Evolutionary conservation across 1,140 invertebrate species (phyloP).

Genomic region (Leptoteleia sp.): DNA sequence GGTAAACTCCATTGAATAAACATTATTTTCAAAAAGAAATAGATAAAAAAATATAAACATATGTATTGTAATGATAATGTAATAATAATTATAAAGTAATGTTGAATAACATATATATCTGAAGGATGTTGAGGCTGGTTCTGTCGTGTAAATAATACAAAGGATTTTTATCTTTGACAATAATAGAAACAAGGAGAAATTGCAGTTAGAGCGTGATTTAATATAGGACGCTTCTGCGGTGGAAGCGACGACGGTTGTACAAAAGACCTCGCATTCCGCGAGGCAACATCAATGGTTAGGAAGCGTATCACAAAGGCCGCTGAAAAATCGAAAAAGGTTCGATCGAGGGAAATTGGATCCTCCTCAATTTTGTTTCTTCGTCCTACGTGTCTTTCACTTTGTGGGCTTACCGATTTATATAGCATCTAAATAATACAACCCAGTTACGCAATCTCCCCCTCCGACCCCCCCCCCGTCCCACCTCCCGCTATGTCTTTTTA

Average conservation of each 20-base stretch:
- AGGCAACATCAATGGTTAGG: constrained; percentile 43
- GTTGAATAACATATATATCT: too few species aligned
- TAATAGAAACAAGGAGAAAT: constrained; percentile 59
- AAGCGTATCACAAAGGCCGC: constrained; percentile 50
- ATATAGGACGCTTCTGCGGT: constrained; percentile 40
- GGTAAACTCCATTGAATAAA: too few species aligned
- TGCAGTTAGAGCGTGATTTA: constrained; percentile 55
- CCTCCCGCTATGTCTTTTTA: too few species aligned
- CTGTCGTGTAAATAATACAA: too few species aligned
- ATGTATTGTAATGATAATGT: too few species aligned
- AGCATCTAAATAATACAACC: constrained; percentile 20
- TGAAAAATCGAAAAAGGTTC: constrained; percentile 59
- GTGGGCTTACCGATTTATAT: constrained; percentile 37
- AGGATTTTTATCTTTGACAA: constrained; percentile 28
- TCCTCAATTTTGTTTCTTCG: constrained; percentile 55
- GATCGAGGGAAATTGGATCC: constrained; percentile 58
- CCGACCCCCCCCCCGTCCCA: too few species aligned
- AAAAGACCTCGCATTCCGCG: constrained; percentile 54
- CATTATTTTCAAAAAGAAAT: too few species aligned
- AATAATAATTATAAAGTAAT: too few species aligned
- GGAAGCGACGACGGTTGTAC: constrained; percentile 48
- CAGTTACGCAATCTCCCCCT: too few species aligned
- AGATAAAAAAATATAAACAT: too few species aligned
- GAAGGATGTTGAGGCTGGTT: too few species aligned
- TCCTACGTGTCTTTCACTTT: constrained; percentile 23